A percentile compares a stretch with the other conserved stretches of the same genome.
Conservation (phyloP, 2,113 vertebrate genomes). For the Brachypodius melanocephalos region DNA sequence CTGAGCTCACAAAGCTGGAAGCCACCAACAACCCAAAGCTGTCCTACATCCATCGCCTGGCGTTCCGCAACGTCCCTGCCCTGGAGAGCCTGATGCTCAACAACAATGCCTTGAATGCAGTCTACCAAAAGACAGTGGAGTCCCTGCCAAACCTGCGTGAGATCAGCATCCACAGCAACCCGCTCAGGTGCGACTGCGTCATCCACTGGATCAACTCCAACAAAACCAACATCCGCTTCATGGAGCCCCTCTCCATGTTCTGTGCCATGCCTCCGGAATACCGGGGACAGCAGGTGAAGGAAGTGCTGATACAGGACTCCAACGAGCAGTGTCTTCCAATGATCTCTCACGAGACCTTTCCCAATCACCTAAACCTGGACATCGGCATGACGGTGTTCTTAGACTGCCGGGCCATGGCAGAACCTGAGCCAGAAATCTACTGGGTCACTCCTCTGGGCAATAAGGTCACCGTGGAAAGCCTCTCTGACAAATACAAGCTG, state of each 20-base stretch:
- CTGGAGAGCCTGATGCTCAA: conserved; percentile 97
- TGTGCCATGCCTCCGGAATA: conserved; percentile 90
- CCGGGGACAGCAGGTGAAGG: conserved; percentile 86
- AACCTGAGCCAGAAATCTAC: conserved; percentile 95
- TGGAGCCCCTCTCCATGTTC: conserved; percentile 95
- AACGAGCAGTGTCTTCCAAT: conserved; percentile 90
- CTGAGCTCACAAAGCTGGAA: conserved; percentile 94
- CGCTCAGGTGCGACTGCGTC: conserved; percentile 92
- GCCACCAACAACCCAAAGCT: conserved; percentile 97
- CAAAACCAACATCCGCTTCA: conserved; percentile 91
- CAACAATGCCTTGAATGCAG: conserved; percentile 91
- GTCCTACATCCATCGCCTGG: conserved; percentile 87
- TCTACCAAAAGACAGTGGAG: conserved; percentile 90
- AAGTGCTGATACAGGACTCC: conserved; percentile 82
- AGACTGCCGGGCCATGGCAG: conserved; percentile 94
- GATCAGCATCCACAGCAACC: conserved; percentile 96
- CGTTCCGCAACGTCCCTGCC: conserved; percentile 91
- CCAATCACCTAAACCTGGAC: conserved; percentile 86
- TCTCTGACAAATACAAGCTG: conserved; percentile 88
- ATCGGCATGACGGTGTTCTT: conserved; percentile 83
- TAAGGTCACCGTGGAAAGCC: conserved; percentile 85
- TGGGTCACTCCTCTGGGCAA: conserved; percentile 95
- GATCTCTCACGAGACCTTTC: conserved; percentile 90
- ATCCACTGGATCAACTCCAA: conserved; percentile 95
- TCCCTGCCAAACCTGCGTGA: conserved; percentile 92